Evolutionary conservation across 2,797 vertebrate genomes (phyloP), one percentile per base, ranked within the genome.

Genomic region (Euphonia xanthogaster): DNA sequence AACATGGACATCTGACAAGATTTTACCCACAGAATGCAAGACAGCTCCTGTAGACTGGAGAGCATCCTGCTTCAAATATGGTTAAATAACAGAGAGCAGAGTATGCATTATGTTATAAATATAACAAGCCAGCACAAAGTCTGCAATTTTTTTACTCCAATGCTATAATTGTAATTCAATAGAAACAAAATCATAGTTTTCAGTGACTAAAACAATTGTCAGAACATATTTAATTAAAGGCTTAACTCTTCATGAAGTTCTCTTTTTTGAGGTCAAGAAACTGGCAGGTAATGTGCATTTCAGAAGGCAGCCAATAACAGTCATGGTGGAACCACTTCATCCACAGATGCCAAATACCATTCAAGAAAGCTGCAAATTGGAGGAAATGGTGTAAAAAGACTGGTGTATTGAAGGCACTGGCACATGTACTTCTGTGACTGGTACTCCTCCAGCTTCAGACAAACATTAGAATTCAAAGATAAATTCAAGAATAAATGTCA

Each of bases 101-200:
- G 95, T 97, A 92, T 61, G 71, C 93, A 97, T 97, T 98, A 97
- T 97, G 83, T 97, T 97, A 96, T 98, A 97, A 96, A 96, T 98
- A 97, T 97, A 97, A 96, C 97, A 92, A 97, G 82, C 89, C 94
- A 88, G 92, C 87, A 96, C 92, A 88, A 96, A 97, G 95, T 96
- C 98, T 98, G 93, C 98, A 98, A 98, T 98, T 98, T 98, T 97
- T 97, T 78, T 93, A 95, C 82, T 94, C 93, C 95, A 96, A 91
- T 97, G 95, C 97, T 97, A 2, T 97, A 98, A 98, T 98, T 98
- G 97, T 67, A 97, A 93, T 94, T 93, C 58, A 47, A 67, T 86
- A 86, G 86, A 77, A 92, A 89, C 81, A 88, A 96, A 97, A 98
- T 98, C 97, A 98, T 97, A 98, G 98, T 96, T 96, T 97, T 96